phyloP scores from a whole-genome alignment of 2,113 vertebrate species.

The Alligator sinensis region DNA sequence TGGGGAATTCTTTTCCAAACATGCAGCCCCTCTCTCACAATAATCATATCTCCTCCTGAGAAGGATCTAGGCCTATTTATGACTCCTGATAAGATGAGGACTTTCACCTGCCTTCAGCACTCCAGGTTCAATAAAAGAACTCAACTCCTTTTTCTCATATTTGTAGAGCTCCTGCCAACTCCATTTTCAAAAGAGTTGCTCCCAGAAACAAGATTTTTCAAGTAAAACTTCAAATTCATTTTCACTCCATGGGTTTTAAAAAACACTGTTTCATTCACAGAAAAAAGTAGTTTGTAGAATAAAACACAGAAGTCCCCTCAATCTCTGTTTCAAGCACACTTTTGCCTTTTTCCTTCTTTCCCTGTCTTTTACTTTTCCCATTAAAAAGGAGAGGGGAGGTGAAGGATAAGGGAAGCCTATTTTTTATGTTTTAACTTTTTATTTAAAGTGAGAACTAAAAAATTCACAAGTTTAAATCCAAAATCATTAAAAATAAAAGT shows the following conservation, averaged over 20 bases:
- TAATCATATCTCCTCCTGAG: neutral
- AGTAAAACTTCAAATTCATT: neutral
- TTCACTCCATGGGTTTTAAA: neutral
- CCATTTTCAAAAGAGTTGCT: neutral
- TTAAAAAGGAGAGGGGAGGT: neutral
- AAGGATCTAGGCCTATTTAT: neutral
- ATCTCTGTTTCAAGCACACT: neutral
- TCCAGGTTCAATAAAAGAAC: neutral
- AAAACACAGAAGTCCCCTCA: neutral
- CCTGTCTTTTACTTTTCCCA: neutral
- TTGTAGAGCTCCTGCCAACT: neutral
- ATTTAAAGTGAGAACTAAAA: neutral
- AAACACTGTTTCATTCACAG: neutral
- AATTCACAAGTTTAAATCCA: neutral
- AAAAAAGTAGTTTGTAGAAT: neutral
- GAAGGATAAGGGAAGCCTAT: neutral
- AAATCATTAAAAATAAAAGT: neutral
- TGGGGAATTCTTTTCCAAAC: constrained; percentile 6
- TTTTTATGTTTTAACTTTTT: neutral
- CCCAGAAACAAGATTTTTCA: neutral
- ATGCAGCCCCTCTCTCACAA: neutral
- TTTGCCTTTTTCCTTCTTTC: neutral
- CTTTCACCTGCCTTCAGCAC: neutral
- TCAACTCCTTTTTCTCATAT: neutral
- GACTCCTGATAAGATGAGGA: neutral